A percentile compares a stretch with the other conserved stretches of the same genome.
Evolutionary conservation across 2,113 vertebrate species (phyloP).

Genomic region (Equus quagga): DNA sequence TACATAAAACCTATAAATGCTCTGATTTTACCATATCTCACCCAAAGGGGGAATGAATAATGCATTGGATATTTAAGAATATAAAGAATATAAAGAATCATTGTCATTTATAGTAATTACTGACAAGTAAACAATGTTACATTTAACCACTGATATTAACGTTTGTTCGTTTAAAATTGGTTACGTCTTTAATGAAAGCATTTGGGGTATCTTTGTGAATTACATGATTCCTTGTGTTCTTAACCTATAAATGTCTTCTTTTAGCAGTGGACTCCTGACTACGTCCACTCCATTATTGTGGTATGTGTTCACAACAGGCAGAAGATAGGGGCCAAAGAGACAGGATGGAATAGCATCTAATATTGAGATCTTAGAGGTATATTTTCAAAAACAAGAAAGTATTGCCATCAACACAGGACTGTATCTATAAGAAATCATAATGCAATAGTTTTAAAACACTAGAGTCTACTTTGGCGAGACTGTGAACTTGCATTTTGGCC

Average conservation of each 20-base stretch:
- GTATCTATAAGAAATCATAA: neutral
- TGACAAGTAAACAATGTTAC: slow-evolving; percentile 32
- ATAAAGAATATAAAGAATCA: slow-evolving; percentile 43
- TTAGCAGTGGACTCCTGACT: neutral
- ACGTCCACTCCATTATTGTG: neutral
- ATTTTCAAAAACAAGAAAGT: neutral
- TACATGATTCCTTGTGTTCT: neutral
- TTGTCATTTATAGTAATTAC: slow-evolving; percentile 52
- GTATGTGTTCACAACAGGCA: neutral
- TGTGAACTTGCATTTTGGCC: neutral
- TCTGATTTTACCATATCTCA: slow-evolving; percentile 37
- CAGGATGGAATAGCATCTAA: neutral
- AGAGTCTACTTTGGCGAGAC: neutral
- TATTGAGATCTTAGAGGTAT: neutral
- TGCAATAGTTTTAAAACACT: neutral
- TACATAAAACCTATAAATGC: neutral
- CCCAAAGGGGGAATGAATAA: slow-evolving; percentile 39
- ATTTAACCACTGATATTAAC: slow-evolving; percentile 35
- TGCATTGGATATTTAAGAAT: neutral
- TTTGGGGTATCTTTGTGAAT: neutral
- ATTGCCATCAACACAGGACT: neutral
- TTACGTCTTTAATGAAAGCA: neutral
- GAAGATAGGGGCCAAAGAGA: neutral
- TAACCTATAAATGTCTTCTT: neutral
- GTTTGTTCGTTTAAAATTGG: slow-evolving; percentile 19